A percentile compares a stretch with the other conserved stretches of the same genome.
These are phyloP conservation scores for Cercopithecus mitis DNA, from an alignment of 2,797 vertebrate genomes.

Conservation along the genomic window DNA sequence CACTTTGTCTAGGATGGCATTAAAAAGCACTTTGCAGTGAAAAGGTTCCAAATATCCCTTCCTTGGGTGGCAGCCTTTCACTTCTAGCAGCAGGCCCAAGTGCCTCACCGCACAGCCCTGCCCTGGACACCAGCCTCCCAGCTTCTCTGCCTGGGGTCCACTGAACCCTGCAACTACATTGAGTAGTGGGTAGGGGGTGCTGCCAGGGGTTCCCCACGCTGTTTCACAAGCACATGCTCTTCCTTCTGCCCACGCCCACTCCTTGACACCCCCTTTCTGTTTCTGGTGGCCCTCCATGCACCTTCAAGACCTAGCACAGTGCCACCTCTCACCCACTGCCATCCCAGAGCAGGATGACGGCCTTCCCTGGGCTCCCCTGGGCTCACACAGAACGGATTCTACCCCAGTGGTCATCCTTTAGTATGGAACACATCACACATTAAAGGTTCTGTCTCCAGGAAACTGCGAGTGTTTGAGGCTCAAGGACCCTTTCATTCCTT, in stretches of 20 bases:
- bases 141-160: not conserved
- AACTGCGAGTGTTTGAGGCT: not conserved
- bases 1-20: too few species aligned
- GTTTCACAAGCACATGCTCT: too few species aligned
- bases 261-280: not conserved
- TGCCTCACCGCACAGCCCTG: not conserved
- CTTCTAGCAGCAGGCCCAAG: not conserved
- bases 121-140: not conserved
- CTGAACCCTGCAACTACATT: not conserved
- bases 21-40: not conserved
- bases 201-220: fast-evolving
- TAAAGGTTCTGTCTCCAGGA: not conserved
- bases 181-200: too few species aligned
- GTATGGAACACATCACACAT: not conserved
- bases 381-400: not conserved
- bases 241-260: not conserved
- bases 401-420: fast-evolving
- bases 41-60: not conserved
- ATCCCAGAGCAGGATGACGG: not conserved
- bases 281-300: not conserved
- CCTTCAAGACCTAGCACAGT: not conserved
- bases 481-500: not conserved
- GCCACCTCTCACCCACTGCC: not conserved
- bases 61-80: not conserved
- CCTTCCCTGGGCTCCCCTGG: not conserved